Base-by-base conservation (phyloP, 2,797 vertebrate genomes). In the Mustela erminea region DNA sequence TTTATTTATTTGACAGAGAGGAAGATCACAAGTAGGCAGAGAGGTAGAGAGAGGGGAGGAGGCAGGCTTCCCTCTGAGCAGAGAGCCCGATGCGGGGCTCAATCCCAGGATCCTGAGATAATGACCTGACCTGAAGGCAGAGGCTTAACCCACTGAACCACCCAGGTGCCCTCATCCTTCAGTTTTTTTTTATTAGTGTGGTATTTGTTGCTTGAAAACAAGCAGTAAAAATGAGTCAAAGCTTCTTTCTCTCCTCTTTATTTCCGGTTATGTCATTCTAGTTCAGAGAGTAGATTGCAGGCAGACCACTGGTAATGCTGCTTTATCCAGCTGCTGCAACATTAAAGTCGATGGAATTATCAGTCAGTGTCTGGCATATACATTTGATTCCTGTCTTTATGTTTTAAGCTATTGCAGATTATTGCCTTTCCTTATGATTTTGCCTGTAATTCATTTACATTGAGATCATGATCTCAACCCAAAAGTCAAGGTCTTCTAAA, bases 401-500 rank as follows among this genome's bases (percentile, higher is more conserved):
- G 80, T 93, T 92, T 90, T 18, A 70, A 92, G 20, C 56, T 77
- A 13, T 29, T 41, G 2, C 43, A 70, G 74, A 85, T 89, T 46
- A 18, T 75, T 78, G 14, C 6, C 32, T 75, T 90, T 32, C 35
- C 18, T 3, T 74, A 52, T 83, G 52, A 54, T 74, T 88, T 64
- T 93, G 27, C 87, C 90, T 78, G 0, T 70, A 80, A 94, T 91
- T 94, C 80, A 81, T 87, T 78, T 97, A 43, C 14, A 80, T 86
- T 70, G 74, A 86, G 29, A 58, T 27, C 12, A 49, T 72, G 38
- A 81, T 80, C 70, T 94, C 81, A 93, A 82, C 23, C 18, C 46
- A 93, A 49, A 83, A 88, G 46, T 87, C 74, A 95, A 43, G 32
- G 7, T 87, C 64, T 95, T 93, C 46, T 86, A 88, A 94, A 86